Evolutionary conservation across 2,113 vertebrate species (phyloP).

Genomic region (Acinonyx jubatus): DNA sequence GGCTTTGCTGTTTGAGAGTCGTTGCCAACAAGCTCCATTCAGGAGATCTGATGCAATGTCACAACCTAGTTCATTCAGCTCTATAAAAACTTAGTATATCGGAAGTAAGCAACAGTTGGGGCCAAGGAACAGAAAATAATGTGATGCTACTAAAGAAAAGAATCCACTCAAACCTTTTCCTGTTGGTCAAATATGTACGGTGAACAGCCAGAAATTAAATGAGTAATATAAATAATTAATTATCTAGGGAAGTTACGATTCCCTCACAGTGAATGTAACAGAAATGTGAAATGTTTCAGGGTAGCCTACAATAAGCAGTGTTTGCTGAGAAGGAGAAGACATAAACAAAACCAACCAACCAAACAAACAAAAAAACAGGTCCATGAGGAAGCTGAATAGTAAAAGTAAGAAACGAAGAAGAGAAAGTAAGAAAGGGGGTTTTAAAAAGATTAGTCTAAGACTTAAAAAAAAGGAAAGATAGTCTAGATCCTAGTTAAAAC

Average conservation of each 20-base stretch:
- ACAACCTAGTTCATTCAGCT: slow-evolving; percentile 66
- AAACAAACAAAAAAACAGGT: background rate
- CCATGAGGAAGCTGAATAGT: background rate
- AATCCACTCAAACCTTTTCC: background rate
- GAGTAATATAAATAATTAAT: background rate
- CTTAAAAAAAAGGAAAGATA: background rate
- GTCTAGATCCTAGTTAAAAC: background rate
- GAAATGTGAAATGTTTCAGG: background rate
- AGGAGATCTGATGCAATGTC: slow-evolving; percentile 77
- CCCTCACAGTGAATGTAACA: background rate
- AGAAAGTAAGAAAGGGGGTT: background rate
- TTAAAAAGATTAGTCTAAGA: slow-evolving; percentile 21
- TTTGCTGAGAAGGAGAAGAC: background rate
- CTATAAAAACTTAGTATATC: slow-evolving; percentile 44
- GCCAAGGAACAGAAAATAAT: background rate
- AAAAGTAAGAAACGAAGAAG: slow-evolving; percentile 12
- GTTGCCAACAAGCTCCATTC: slow-evolving; percentile 76
- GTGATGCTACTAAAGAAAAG: slow-evolving; percentile 18
- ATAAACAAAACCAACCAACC: background rate
- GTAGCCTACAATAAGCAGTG: background rate
- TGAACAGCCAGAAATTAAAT: slow-evolving; percentile 21
- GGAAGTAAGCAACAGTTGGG: background rate
- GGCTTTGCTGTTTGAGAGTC: slow-evolving; percentile 43
- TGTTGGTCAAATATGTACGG: background rate
- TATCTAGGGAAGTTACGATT: background rate